Base-by-base conservation (phyloP, 2,113 vertebrate genomes). In the Orthonyx spaldingii region DNA sequence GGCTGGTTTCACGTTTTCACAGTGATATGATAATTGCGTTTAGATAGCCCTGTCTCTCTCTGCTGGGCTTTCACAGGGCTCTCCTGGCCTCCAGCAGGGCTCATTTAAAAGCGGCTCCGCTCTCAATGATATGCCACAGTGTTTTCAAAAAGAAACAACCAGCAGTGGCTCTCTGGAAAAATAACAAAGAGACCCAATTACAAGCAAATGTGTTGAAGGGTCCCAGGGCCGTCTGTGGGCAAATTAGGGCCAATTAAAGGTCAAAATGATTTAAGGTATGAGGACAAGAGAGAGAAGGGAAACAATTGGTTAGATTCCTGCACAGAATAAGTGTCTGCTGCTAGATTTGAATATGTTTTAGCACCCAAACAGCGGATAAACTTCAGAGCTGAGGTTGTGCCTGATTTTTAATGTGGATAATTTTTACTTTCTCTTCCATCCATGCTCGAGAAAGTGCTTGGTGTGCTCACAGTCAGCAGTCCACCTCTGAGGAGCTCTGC, bases 21-120 rank as follows among this genome's bases (percentile, higher is more conserved):
- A 97, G 95, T 93, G 96, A 97, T 97, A 96, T 96, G 97, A 95
- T 98, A 98, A 98, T 97, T 98, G 97, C 96, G 83, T 98, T 97
- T 97, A 97, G 97, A 97, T 97, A 96, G 96, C 74, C 79, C 91
- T 87, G 94, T 97, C 94, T 97, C 93, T 97, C 92, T 94, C 85
- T 71, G 89, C 94, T 94, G 92, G 85, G 92, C 82, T 95, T 91
- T 92, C 97, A 95, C 93, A 96, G 93, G 93, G 86, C 91, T 96
- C 95, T 84, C 86, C 89, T 50, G 95, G 96, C 90, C 96, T 94
- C 97, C 97, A 97, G 96, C 97, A 96, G 95, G 87, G 97, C 95
- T 97, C 52, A 96, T 97, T 97, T 97, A 96, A 97, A 97, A 97
- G 96, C 47, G 61, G 95, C 96, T 96, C 96, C 81, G 8, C 94